Base-by-base conservation (phyloP, 2,888 invertebrate species). In the Drosophila borealis region DNA sequence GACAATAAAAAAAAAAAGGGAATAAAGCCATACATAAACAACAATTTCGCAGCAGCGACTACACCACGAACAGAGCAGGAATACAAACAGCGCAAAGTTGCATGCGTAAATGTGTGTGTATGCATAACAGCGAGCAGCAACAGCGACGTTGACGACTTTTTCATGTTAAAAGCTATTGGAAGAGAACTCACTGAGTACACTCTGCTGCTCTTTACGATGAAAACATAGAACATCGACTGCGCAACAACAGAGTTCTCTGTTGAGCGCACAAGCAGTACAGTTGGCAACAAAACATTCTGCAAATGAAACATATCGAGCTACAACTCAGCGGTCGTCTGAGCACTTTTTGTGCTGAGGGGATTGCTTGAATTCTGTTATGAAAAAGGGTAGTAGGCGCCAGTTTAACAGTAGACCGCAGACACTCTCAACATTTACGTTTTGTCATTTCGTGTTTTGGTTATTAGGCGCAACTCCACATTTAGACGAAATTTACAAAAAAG, bases 221-320 rank as follows among this genome's bases (percentile, higher is more conserved):
- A 78, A 82, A 82, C 82, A 80, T 83, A 82, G 81, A 83, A 81
- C 73, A 69, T 66, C 66, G 66, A 60, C 49, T 54, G 65, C 29
- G 53, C 73, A 70, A 73, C 75, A 79, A 67, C 59, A 67, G 66
- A 55, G 70, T 65, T 59, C 42, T 64, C 60, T 71, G 66, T 60
- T 66, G 57, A 57, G 59, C 62, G 65, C 53, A 65, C 57, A 61
- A 19, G n/a, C 66, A 76, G 90, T 90, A 90, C 90, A 90, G 90
- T 90, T 89, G 90, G 77, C 82, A 79, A 89, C 90, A 90, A 90
- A 90, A 90, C 90, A 90, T 81, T 78, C 76, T 70, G 80, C 83
- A 80, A 75, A 51, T 56, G 64, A 74, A 75, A 74, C 75, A 70
- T 75, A 64, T 45, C 53, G 65, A 59, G 39, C 46, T 77, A 56